Conservation (phyloP, 2,888 invertebrate species). For the Muschampia plurimacula region DNA sequence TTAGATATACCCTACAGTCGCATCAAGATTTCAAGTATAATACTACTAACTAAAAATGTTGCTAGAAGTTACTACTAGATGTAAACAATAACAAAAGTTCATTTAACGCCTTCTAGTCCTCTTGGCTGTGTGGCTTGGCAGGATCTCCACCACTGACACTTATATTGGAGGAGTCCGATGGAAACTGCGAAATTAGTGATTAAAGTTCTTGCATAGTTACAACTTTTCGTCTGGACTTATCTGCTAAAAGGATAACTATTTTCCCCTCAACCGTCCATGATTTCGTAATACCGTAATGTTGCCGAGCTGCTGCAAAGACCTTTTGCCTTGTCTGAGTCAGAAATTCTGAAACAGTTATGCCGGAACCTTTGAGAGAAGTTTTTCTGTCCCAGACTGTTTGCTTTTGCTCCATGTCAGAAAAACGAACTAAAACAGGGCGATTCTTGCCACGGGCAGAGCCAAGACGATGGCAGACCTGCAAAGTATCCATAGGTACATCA, state of each 20-base stretch:
- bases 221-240: not conserved
- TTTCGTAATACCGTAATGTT: not conserved
- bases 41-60: too few species aligned
- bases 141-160: not conserved
- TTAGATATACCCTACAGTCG: too few species aligned
- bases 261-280: slow-evolving; percentile 1
- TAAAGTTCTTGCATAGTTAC: not conserved
- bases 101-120: too few species aligned
- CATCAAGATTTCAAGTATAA: too few species aligned
- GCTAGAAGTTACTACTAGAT: too few species aligned
- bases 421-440: slow-evolving; percentile 2
- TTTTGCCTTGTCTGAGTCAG: not conserved
- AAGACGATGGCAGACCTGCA: slow-evolving; percentile 9
- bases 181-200: not conserved
- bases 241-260: not conserved
- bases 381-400: slow-evolving; percentile 4
- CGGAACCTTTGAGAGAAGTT: not conserved
- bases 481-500: not conserved
- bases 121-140: not conserved
- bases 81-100: too few species aligned
- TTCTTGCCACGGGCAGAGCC: not conserved
- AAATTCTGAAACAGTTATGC: not conserved
- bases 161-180: not conserved
- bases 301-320: not conserved
- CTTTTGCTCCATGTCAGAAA: not conserved